Conservation (phyloP, 1,140 invertebrate species). For the Planococcus citri region DNA sequence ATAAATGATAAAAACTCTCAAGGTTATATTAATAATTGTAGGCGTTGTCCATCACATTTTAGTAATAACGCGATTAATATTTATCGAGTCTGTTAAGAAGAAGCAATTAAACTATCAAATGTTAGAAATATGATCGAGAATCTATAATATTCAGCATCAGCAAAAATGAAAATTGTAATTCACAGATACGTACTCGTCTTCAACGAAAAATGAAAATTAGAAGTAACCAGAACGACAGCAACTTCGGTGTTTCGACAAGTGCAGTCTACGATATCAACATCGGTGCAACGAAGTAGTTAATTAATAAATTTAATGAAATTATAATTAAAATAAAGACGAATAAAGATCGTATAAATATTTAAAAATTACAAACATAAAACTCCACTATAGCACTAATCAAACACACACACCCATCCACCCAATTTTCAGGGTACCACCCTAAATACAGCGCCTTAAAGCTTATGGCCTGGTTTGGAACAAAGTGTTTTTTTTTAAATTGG, state of each 20-base stretch:
- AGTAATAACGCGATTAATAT: neutral
- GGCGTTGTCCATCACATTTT: neutral
- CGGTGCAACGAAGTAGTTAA: too few relatives aligned
- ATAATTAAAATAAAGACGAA: too few relatives aligned
- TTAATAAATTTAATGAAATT: too few relatives aligned
- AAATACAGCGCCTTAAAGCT: too few relatives aligned
- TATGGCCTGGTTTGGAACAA: too few relatives aligned
- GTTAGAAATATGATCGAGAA: too few relatives aligned
- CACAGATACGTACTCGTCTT: neutral
- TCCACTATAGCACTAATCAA: neutral
- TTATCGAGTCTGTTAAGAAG: too few relatives aligned
- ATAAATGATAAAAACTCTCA: neutral
- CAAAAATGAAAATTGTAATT: too few relatives aligned
- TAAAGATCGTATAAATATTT: neutral
- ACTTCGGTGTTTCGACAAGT: too few relatives aligned
- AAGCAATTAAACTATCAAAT: too few relatives aligned
- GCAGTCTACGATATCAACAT: neutral
- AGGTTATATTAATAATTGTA: constrained; percentile 8
- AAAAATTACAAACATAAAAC: neutral
- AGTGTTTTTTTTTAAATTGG: too few relatives aligned
- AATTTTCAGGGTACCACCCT: neutral
- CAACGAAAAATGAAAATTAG: neutral
- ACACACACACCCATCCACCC: neutral
- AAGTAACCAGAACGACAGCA: neutral
- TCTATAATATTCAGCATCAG: too few relatives aligned